A percentile compares a stretch with the other conserved stretches of the same genome.
phyloP scores from a whole-genome alignment of 1,140 invertebrate species.

The Drosophila subobscura region DNA sequence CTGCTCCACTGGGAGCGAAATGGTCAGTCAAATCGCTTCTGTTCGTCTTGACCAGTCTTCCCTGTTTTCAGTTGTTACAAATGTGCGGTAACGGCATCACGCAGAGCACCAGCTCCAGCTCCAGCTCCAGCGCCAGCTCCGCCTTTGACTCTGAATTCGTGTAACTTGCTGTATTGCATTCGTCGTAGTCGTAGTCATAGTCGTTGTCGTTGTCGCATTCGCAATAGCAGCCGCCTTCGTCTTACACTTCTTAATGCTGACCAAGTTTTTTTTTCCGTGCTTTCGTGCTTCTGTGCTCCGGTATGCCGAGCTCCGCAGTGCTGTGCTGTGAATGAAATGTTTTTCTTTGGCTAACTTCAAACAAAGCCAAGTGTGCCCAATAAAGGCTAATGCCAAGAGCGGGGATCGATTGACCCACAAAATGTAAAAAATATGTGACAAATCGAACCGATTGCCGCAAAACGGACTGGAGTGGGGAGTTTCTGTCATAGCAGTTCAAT shows the following conservation, averaged over 20 bases:
- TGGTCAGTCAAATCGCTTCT: slow-evolving; percentile 54
- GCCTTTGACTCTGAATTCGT: slow-evolving; percentile 8
- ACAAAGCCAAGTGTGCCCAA: slow-evolving; percentile 44
- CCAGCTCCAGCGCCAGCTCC: slow-evolving; percentile 1
- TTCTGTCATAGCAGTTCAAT: slow-evolving; percentile 11
- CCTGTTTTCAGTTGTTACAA: slow-evolving; percentile 71
- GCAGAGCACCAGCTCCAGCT: slow-evolving; percentile 49
- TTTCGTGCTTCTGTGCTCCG: slow-evolving; percentile 12
- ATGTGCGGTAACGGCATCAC: slow-evolving; percentile 76
- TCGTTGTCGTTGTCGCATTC: background rate
- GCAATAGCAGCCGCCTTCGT: background rate
- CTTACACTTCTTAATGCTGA: slow-evolving; percentile 19
- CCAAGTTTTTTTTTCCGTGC: slow-evolving; percentile 50
- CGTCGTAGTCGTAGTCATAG: background rate
- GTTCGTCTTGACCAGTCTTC: slow-evolving; percentile 64
- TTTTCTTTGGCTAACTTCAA: slow-evolving; percentile 32
- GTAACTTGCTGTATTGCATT: background rate
- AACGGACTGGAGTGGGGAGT: too few species aligned
- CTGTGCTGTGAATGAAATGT: slow-evolving; percentile 40
- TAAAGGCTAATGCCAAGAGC: slow-evolving; percentile 18
- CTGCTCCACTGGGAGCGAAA: slow-evolving; percentile 72
- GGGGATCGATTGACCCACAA: slow-evolving; percentile 7
- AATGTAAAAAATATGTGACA: background rate
- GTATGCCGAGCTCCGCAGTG: background rate
- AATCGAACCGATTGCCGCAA: background rate